phyloP scores from a whole-genome alignment of 2,888 invertebrate species.

The Diabrotica balteata region DNA sequence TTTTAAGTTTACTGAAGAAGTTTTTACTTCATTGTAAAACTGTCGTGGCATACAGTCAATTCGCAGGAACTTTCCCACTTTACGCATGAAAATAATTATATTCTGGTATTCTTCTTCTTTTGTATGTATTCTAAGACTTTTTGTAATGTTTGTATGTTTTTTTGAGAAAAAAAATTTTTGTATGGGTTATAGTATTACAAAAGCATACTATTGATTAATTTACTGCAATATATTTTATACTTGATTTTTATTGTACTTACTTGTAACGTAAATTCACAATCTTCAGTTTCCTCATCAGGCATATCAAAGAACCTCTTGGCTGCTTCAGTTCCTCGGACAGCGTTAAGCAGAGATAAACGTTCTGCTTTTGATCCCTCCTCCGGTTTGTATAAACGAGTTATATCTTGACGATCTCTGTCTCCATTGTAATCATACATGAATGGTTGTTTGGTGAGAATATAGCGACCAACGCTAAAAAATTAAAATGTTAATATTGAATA shows the following conservation, averaged over 20 bases:
- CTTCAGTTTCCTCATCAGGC: constrained; percentile 66
- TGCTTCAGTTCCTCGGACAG: constrained; percentile 64
- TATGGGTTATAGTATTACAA: too few relatives aligned
- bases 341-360: constrained; percentile 76
- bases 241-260: constrained; percentile 15
- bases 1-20: too few relatives aligned
- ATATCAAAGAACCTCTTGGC: constrained; percentile 50
- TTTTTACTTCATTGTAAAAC: too few relatives aligned
- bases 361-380: constrained; percentile 77
- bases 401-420: constrained; percentile 74
- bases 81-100: too few relatives aligned
- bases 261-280: constrained; percentile 65
- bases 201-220: too few relatives aligned
- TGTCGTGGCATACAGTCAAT: too few relatives aligned
- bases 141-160: too few relatives aligned
- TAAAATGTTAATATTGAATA: background rate
- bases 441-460: constrained; percentile 77
- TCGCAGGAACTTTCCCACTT: too few relatives aligned
- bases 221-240: background rate
- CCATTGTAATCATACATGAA: constrained; percentile 75
- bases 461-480: constrained; percentile 71
- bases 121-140: too few relatives aligned
- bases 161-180: too few relatives aligned
- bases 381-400: constrained; percentile 74
- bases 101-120: too few relatives aligned